Conservation (phyloP, 2,113 vertebrate genomes). For the Oreotrochilus melanogaster region DNA sequence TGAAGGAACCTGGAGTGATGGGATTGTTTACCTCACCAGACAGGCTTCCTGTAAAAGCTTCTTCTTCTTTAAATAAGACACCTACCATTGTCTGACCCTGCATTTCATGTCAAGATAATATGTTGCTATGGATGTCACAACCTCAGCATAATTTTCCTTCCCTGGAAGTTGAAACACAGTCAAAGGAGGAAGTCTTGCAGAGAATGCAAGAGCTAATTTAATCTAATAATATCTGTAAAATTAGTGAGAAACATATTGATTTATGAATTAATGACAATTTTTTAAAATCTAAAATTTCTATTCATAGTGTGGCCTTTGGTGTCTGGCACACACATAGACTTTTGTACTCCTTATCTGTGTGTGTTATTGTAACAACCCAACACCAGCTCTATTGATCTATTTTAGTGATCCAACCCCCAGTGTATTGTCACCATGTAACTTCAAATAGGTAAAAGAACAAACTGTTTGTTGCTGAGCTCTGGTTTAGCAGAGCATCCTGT, state of each 20-base stretch:
- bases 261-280: background rate
- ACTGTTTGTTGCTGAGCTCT: background rate
- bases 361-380: background rate
- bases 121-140: background rate
- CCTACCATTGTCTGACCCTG: background rate
- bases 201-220: background rate
- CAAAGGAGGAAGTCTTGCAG: background rate
- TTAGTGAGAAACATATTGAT: background rate
- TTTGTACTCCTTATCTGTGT: background rate
- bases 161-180: background rate
- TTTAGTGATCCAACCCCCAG: background rate
- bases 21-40: background rate
- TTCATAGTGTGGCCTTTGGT: background rate
- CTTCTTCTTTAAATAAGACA: background rate
- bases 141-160: background rate
- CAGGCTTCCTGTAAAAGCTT: background rate
- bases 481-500: background rate
- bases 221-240: background rate
- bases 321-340: background rate
- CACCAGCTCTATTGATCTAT: background rate
- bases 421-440: background rate
- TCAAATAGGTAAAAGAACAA: background rate
- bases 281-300: background rate
- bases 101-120: background rate
- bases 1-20: background rate